Percentiles rank a stretch among this genome's conserved stretches.
Evolutionary conservation across 92 coral and sea anemone species (phyloP).

Genomic region (Zoanthus gigantus): DNA sequence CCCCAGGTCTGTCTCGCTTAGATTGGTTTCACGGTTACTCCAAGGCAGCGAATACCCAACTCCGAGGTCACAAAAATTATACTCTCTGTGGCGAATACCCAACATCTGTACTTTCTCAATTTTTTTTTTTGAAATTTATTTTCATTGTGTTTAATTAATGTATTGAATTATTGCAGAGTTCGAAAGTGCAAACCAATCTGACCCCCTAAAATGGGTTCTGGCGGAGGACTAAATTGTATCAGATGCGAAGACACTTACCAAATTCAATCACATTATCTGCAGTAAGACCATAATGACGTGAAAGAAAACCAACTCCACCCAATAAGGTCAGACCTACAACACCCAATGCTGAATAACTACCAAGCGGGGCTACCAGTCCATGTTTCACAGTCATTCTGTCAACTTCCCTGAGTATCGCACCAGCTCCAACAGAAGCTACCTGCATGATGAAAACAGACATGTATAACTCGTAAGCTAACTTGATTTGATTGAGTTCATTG

Average conservation of each 20-base stretch:
- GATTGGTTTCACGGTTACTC: neutral
- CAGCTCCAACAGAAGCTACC: slow-evolving; percentile 81
- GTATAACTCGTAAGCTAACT: too few species aligned
- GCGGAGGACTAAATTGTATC: too few species aligned
- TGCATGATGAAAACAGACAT: slow-evolving; percentile 22
- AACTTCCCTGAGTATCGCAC: slow-evolving; percentile 76
- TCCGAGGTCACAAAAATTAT: too few species aligned
- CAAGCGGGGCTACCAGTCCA: slow-evolving; percentile 84
- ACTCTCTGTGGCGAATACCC: neutral
- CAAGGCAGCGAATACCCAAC: neutral
- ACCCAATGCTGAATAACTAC: slow-evolving; percentile 87
- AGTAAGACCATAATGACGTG: slow-evolving; percentile 75
- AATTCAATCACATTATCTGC: slow-evolving; percentile 80
- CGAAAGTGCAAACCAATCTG: neutral
- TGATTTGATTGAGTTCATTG: too few species aligned
- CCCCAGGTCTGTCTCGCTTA: neutral
- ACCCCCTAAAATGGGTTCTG: too few species aligned
- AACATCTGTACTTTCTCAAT: slow-evolving; percentile 11
- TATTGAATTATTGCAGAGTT: neutral
- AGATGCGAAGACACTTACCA: slow-evolving; percentile 53
- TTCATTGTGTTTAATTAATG: neutral
- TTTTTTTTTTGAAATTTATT: neutral
- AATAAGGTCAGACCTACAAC: slow-evolving; percentile 83
- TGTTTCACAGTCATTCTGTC: slow-evolving; percentile 71
- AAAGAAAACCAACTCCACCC: slow-evolving; percentile 82